phyloP scores from a whole-genome alignment of 2,888 invertebrate species.

The Junonia oenone region DNA sequence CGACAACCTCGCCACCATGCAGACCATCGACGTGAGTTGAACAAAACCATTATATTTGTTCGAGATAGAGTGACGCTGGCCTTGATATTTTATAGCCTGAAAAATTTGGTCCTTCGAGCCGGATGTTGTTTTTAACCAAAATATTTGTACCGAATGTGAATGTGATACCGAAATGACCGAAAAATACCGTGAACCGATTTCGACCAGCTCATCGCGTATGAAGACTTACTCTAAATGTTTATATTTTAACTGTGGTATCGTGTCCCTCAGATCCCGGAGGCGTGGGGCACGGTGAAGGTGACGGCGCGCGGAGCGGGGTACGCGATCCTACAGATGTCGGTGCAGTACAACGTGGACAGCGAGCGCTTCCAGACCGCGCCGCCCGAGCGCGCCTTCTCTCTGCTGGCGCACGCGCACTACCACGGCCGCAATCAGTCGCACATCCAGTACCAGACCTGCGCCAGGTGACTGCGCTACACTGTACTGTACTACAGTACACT shows the following conservation, averaged over 20 bases:
- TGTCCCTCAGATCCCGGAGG: constrained; percentile 91
- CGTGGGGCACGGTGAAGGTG: constrained; percentile 96
- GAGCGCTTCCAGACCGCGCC: constrained; percentile 91
- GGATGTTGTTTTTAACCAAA: too few species aligned
- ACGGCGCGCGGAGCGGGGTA: constrained; percentile 96
- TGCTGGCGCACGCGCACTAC: constrained; percentile 86
- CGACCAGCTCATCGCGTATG: too few species aligned
- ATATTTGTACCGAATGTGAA: too few species aligned
- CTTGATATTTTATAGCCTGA: too few species aligned
- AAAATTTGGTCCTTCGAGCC: too few species aligned
- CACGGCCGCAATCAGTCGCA: constrained; percentile 96
- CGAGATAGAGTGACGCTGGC: too few species aligned
- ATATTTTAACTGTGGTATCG: too few species aligned
- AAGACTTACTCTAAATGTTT: constrained; percentile 47
- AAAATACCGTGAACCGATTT: too few species aligned
- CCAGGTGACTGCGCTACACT: constrained; percentile 80
- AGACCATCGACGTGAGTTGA: constrained; percentile 87
- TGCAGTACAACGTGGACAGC: constrained; percentile 94
- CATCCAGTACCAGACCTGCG: constrained; percentile 91
- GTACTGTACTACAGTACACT: neutral
- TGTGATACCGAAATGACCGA: too few species aligned
- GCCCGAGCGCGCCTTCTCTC: constrained; percentile 88
- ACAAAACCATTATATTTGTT: too few species aligned
- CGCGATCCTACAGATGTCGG: constrained; percentile 95
- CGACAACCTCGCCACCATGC: constrained; percentile 87